A percentile compares a stretch with the other conserved stretches of the same genome.
Conservation (phyloP, 53 echinoderm and acorn worm species). For the Holothuria scabra region DNA sequence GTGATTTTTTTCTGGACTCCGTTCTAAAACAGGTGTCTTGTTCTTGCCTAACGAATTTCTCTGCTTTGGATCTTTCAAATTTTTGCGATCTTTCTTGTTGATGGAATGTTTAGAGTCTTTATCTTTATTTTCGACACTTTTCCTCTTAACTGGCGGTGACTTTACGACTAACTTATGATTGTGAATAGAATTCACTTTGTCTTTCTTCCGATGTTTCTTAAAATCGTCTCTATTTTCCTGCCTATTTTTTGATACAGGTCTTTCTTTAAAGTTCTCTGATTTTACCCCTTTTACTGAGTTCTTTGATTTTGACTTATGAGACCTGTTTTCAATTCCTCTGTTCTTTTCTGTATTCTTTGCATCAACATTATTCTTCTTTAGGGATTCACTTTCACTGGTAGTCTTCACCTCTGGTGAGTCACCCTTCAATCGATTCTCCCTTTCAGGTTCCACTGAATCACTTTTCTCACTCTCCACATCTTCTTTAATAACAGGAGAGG, state of each 20-base stretch:
- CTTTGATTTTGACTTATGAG: slow-evolving; percentile 40
- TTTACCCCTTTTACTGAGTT: slow-evolving; percentile 36
- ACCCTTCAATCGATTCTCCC: background rate
- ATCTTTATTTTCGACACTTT: slow-evolving; percentile 13
- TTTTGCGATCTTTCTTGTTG: slow-evolving; percentile 34
- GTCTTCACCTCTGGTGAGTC: background rate
- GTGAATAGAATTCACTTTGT: slow-evolving; percentile 21
- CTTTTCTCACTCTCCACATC: background rate
- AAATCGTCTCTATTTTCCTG: slow-evolving; percentile 5
- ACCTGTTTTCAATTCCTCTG: background rate
- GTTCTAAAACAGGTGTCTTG: background rate
- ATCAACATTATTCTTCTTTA: background rate
- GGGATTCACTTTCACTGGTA: background rate
- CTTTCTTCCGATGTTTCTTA: slow-evolving; percentile 10
- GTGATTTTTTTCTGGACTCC: slow-evolving; percentile 29
- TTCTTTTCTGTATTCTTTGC: background rate
- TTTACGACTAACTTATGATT: slow-evolving; percentile 22
- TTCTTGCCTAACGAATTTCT: background rate
- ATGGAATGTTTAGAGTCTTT: slow-evolving; percentile 41
- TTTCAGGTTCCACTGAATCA: slow-evolving; percentile 11
- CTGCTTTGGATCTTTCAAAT: slow-evolving; percentile 19
- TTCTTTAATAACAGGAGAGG: slow-evolving; percentile 7
- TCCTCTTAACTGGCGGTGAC: slow-evolving; percentile 18
- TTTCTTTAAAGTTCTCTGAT: slow-evolving; percentile 48
- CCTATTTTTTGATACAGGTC: slow-evolving; percentile 5